These are phyloP conservation scores for Helarctos malayanus DNA, from an alignment of 2,797 vertebrate genomes.

Conservation along the genomic window DNA sequence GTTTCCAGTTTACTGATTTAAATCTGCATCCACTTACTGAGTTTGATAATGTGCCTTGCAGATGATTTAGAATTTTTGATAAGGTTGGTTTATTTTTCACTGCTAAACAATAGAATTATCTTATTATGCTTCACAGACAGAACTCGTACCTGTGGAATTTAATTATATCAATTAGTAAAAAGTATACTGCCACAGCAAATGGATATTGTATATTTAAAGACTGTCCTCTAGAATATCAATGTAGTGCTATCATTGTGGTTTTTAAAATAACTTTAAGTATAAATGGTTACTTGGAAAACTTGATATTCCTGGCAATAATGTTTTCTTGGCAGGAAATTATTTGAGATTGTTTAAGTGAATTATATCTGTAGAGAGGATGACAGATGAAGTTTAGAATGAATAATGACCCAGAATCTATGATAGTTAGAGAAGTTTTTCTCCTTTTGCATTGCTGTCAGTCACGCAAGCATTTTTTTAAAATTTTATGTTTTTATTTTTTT, in stretches of 20 bases:
- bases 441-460: background rate
- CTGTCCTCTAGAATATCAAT: background rate
- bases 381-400: constrained; percentile 1
- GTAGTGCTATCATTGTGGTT: background rate
- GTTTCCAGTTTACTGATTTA: constrained; percentile 13
- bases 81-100: background rate
- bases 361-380: constrained; percentile 8
- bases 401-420: background rate
- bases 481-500: too few relatives aligned
- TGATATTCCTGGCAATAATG: background rate
- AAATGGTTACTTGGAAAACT: constrained; percentile 54
- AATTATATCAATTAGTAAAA: constrained; percentile 14
- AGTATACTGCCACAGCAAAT: background rate
- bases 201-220: background rate
- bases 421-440: background rate
- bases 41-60: constrained; percentile 13
- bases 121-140: background rate
- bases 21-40: background rate
- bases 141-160: background rate
- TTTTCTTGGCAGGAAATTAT: constrained; percentile 55
- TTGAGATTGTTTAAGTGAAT: constrained; percentile 49
- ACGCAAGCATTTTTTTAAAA: too few relatives aligned
- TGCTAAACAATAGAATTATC: background rate
- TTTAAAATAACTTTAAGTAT: constrained; percentile 46
- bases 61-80: constrained; percentile 10